A percentile compares a stretch with the other conserved stretches of the same genome.
Conservation (phyloP, 2,888 invertebrate genomes). For the Himalopsyche kuldschensis region DNA sequence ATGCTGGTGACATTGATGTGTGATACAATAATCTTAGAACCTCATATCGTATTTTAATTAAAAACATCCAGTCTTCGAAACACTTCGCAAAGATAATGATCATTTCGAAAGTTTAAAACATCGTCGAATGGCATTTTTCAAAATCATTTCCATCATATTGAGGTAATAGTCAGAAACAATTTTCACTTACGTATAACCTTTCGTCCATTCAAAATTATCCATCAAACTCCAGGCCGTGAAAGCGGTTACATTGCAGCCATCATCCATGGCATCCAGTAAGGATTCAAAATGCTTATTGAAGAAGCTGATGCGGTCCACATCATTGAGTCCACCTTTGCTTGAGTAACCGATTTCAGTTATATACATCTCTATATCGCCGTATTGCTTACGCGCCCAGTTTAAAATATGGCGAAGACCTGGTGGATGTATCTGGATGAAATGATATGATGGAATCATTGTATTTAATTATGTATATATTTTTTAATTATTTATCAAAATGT, state of each 20-base stretch:
- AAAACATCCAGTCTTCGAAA: no score
- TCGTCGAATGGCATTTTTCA: no score
- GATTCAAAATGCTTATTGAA: conserved; percentile 55
- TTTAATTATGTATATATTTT: no score
- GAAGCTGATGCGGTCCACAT: conserved; percentile 57
- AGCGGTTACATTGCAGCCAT: conserved; percentile 63
- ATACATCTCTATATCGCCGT: conserved; percentile 60
- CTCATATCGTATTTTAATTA: no score
- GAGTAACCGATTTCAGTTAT: conserved; percentile 68
- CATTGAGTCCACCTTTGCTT: conserved; percentile 51
- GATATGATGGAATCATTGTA: no score
- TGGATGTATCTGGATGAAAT: conserved; percentile 60
- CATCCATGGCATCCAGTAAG: conserved; percentile 54
- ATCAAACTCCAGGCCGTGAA: conserved; percentile 79
- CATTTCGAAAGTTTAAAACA: no score
- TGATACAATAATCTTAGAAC: no score
- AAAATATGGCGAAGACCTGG: conserved; percentile 66
- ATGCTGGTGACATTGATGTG: no score
- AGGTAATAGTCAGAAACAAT: not conserved
- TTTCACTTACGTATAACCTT: conserved; percentile 65
- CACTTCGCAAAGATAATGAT: no score
- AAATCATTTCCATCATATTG: not conserved
- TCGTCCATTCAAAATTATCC: conserved; percentile 81
- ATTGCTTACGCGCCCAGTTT: conserved; percentile 63
- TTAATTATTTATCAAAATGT: no score